Percentiles rank a stretch among this genome's conserved stretches.
phyloP scores from a whole-genome alignment of 1,140 invertebrate species.

The Oedothorax gibbosus region DNA sequence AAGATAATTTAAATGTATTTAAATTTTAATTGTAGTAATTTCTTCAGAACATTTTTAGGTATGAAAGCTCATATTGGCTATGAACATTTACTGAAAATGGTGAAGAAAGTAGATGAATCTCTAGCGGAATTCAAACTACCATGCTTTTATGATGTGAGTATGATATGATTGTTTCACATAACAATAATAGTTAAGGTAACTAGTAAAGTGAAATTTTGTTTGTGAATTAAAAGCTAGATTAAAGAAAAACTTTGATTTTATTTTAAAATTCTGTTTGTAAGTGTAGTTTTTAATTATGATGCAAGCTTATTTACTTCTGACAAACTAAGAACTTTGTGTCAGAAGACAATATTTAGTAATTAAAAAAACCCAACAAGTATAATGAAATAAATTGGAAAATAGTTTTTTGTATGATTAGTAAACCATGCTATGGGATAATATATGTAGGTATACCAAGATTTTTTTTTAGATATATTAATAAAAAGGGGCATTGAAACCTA shows the following conservation, averaged over 20 bases:
- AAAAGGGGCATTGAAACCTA: conserved; percentile 4
- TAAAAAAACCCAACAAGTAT: too few relatives aligned
- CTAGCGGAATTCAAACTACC: conserved; percentile 77
- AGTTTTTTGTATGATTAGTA: background rate
- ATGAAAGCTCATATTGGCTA: conserved; percentile 72
- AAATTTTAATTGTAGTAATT: conserved; percentile 12
- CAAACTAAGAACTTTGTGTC: too few relatives aligned
- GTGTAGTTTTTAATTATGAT: background rate
- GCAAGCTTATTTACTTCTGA: too few relatives aligned
- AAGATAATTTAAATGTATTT: too few relatives aligned
- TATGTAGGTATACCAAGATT: background rate
- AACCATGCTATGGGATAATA: background rate
- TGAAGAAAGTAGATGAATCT: conserved; percentile 73
- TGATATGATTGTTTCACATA: background rate
- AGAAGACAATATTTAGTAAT: too few relatives aligned
- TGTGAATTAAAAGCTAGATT: background rate
- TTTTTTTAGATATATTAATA: background rate
- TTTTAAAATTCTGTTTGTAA: background rate
- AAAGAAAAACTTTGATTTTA: background rate
- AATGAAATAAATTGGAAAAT: too few relatives aligned
- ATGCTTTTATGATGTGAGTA: conserved; percentile 75
- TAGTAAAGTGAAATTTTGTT: background rate
- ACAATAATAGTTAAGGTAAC: too few relatives aligned
- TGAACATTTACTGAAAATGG: conserved; percentile 71
- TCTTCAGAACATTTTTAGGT: conserved; percentile 77